A percentile compares a stretch with the other conserved stretches of the same genome.
Conservation (phyloP, 2,113 vertebrate species). For the Callaeas wilsoni region DNA sequence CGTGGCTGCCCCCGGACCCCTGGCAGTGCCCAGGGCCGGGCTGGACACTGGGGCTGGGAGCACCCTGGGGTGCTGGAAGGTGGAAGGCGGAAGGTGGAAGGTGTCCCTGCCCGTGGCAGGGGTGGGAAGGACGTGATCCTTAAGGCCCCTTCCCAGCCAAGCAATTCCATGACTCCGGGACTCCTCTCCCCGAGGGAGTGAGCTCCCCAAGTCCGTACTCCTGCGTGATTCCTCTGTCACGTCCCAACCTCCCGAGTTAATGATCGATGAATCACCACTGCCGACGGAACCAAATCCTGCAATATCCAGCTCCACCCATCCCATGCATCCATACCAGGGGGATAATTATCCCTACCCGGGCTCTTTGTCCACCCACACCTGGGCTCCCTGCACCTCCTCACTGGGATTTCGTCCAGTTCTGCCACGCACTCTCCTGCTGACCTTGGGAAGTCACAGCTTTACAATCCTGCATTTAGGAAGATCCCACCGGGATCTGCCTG, state of each 20-base stretch:
- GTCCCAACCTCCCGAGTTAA: accelerated
- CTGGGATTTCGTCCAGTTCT: neutral
- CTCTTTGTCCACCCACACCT: neutral
- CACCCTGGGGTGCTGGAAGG: no score
- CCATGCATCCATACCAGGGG: accelerated
- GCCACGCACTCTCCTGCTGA: neutral
- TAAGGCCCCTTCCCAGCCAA: neutral
- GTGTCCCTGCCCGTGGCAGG: neutral
- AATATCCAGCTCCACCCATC: neutral
- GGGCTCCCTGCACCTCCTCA: neutral
- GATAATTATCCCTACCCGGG: neutral
- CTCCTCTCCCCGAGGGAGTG: neutral
- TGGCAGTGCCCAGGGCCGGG: neutral
- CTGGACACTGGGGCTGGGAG: neutral
- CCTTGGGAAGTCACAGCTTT: neutral
- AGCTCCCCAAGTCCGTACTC: accelerated
- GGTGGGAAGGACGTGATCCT: no score
- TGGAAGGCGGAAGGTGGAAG: no score
- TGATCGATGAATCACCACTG: neutral
- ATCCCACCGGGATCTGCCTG: neutral
- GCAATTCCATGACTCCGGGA: accelerated
- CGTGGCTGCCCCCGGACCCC: neutral
- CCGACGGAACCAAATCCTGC: neutral
- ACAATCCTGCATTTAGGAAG: no score
- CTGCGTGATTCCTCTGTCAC: accelerated